A percentile compares a stretch with the other conserved stretches of the same genome.
Conservation (phyloP, 2,113 vertebrate genomes). For the Pelecanoides urinatrix region DNA sequence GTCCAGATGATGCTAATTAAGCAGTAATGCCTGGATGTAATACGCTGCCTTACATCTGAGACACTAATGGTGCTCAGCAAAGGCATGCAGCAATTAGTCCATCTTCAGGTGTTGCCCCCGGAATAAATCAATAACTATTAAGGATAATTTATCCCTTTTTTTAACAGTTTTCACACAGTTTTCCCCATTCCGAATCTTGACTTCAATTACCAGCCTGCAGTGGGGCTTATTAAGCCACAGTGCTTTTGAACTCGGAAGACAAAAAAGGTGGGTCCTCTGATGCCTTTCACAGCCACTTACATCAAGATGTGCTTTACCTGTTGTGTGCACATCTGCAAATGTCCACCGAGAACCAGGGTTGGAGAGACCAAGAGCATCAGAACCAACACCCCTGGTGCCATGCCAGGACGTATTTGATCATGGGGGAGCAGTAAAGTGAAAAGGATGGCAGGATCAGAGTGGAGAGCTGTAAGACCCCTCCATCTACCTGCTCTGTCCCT, state of each 20-base stretch:
- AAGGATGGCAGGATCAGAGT: neutral
- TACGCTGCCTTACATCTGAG: neutral
- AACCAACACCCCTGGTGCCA: neutral
- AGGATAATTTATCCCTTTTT: slow-evolving; percentile 4
- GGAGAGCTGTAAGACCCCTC: neutral
- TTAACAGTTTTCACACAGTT: neutral
- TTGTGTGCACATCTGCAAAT: neutral
- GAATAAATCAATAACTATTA: slow-evolving; percentile 20
- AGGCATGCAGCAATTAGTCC: slow-evolving; percentile 1
- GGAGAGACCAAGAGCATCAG: neutral
- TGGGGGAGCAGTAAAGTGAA: neutral
- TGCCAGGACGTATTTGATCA: neutral
- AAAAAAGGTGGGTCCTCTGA: neutral
- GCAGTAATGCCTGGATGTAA: neutral
- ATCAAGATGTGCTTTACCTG: neutral
- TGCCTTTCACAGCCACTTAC: neutral
- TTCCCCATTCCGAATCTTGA: neutral
- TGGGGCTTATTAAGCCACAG: neutral
- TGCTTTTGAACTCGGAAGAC: neutral
- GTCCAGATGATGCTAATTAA: neutral
- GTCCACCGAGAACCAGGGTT: neutral
- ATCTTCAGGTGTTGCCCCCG: neutral
- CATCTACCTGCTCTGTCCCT: neutral
- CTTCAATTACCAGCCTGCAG: neutral
- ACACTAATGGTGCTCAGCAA: neutral